phyloP scores from a whole-genome alignment of 1,140 invertebrate genomes.

The Trachymyrmex cornetzi region DNA sequence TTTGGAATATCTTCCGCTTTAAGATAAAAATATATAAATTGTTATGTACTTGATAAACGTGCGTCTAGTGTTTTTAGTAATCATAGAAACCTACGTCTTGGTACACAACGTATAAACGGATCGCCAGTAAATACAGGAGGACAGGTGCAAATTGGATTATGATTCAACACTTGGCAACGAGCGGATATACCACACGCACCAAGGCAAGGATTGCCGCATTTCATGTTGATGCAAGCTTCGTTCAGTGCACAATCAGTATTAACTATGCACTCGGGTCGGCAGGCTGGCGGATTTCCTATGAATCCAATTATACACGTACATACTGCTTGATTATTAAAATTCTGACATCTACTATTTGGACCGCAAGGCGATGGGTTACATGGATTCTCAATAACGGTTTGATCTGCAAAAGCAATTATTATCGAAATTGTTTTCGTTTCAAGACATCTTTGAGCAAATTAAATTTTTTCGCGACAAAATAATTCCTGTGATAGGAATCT shows the following conservation, averaged over 20 bases:
- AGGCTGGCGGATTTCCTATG: constrained; percentile 86
- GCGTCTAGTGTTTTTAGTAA: neutral
- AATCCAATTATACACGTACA: constrained; percentile 85
- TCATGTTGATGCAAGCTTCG: constrained; percentile 85
- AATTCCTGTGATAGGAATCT: neutral
- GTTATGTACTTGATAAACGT: neutral
- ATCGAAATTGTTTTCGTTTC: constrained; percentile 78
- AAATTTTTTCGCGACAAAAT: constrained; percentile 47
- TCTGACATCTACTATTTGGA: constrained; percentile 87
- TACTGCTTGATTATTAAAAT: constrained; percentile 83
- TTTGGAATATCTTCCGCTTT: constrained; percentile 79
- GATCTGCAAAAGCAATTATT: constrained; percentile 75
- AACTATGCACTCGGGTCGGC: constrained; percentile 86
- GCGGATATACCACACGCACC: constrained; percentile 87
- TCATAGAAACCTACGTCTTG: constrained; percentile 81
- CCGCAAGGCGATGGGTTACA: constrained; percentile 88
- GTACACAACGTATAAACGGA: constrained; percentile 88
- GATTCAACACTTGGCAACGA: constrained; percentile 91
- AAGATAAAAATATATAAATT: constrained; percentile 41
- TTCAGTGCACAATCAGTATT: constrained; percentile 85
- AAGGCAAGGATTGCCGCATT: constrained; percentile 87
- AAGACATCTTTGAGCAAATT: constrained; percentile 36
- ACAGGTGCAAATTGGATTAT: constrained; percentile 93
- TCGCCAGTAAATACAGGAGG: constrained; percentile 90
- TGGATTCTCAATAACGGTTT: constrained; percentile 78